A percentile compares a stretch with the other conserved stretches of the same genome.
Evolutionary conservation across 2,113 vertebrate species (phyloP).

Genomic region (Micronycteris hirsuta): DNA sequence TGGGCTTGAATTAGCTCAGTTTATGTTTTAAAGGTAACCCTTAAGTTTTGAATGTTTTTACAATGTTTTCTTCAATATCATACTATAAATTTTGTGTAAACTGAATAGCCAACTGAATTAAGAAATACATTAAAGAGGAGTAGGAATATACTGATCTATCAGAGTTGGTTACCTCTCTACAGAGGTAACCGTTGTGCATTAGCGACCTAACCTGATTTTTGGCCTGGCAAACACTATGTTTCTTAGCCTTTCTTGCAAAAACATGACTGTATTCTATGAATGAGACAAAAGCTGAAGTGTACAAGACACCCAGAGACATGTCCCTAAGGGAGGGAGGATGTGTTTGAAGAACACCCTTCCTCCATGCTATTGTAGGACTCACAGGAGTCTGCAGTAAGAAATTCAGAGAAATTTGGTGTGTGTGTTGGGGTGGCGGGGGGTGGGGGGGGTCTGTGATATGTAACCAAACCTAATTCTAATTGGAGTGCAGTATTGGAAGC

Average conservation of each 20-base stretch:
- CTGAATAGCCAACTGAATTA: background rate
- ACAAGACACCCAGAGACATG: background rate
- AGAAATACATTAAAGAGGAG: background rate
- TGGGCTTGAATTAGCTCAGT: background rate
- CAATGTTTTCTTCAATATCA: background rate
- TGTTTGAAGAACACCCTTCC: background rate
- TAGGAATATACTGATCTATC: accelerated
- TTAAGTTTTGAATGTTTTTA: background rate
- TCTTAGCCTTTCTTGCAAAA: background rate
- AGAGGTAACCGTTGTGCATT: background rate
- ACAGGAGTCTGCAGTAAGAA: background rate
- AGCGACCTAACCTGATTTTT: background rate
- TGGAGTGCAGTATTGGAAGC: background rate
- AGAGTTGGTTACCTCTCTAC: background rate
- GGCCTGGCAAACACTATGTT: background rate
- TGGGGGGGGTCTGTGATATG: background rate
- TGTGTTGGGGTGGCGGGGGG: background rate
- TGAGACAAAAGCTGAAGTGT: background rate
- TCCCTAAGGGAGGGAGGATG: no score
- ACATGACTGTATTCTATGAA: background rate
- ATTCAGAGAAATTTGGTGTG: background rate
- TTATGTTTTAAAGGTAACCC: background rate
- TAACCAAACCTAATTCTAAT: background rate
- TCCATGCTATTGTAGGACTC: background rate
- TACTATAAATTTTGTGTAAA: background rate